These are phyloP conservation scores for Colossoma macropomum DNA, from an alignment of 2,113 vertebrate species.

Conservation along the genomic window DNA sequence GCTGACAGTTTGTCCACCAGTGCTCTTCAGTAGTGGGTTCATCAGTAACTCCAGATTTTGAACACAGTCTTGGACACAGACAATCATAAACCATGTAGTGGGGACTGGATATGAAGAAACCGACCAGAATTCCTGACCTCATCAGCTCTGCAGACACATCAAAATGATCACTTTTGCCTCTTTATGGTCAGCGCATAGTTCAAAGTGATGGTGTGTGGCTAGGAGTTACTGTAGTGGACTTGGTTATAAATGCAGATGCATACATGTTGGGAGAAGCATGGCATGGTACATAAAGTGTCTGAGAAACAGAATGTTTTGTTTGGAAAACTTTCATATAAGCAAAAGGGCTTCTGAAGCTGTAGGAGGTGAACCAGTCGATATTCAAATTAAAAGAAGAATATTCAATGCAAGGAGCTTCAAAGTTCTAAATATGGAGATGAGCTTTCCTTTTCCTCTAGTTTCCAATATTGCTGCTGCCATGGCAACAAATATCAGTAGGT, in stretches of 20 bases:
- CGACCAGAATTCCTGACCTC: no score
- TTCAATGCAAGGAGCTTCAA: no score
- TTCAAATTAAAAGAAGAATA: background rate
- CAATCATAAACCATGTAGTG: background rate
- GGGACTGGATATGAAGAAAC: background rate
- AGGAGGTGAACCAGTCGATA: background rate
- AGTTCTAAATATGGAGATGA: background rate
- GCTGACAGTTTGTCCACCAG: background rate
- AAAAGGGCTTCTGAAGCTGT: constrained; percentile 3
- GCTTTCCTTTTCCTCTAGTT: background rate
- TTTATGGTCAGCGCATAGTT: no score
- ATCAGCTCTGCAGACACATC: no score
- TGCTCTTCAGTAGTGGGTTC: background rate
- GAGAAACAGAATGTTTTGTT: no score
- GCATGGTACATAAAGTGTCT: no score
- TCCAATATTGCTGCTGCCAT: background rate
- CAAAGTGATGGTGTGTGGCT: no score
- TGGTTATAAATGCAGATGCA: no score
- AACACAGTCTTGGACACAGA: background rate
- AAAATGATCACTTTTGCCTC: no score
- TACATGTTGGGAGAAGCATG: no score
- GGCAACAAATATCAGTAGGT: background rate
- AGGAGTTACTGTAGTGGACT: no score
- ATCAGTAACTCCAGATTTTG: background rate
- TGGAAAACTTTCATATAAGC: background rate